phyloP scores from a whole-genome alignment of 2,113 vertebrate species.

The Dasyornis broadbenti region DNA sequence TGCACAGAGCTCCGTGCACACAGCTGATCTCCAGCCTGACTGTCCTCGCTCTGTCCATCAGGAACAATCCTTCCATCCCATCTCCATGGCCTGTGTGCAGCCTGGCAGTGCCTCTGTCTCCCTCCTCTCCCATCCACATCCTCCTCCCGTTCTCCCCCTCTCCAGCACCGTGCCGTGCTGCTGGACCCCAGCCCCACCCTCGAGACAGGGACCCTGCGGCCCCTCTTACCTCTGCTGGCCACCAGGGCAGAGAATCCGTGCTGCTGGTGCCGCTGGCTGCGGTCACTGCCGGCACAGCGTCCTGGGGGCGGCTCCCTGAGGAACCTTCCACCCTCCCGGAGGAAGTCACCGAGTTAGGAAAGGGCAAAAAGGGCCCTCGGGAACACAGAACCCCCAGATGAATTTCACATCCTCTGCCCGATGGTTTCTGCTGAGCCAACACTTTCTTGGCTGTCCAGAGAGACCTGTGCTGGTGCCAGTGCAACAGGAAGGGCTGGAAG shows the following conservation, averaged over 20 bases:
- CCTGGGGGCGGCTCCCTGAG: rapidly evolving
- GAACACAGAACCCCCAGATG: not conserved
- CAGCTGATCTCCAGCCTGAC: not conserved
- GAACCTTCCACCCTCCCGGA: rapidly evolving
- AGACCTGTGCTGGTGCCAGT: not conserved
- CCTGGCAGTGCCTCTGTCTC: not conserved
- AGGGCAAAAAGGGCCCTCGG: not conserved
- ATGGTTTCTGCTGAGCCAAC: not conserved
- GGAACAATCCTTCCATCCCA: not conserved
- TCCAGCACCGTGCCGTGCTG: not conserved
- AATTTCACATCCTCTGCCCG: constrained; percentile 59
- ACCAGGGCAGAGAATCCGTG: not conserved
- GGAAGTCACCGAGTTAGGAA: not conserved
- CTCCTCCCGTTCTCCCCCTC: not conserved
- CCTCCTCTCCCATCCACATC: not conserved
- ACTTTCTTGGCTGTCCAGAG: not conserved
- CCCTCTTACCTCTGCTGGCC: not conserved
- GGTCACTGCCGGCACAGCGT: not conserved
- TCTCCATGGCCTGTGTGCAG: not conserved
- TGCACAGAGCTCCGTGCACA: not conserved
- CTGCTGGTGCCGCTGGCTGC: not conserved
- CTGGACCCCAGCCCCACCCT: not conserved
- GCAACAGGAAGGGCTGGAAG: not conserved
- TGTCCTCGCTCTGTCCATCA: not conserved
- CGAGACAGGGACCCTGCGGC: not conserved